Evolutionary conservation across 2,113 vertebrate genomes (phyloP).

Genomic region (Condylura cristata): DNA sequence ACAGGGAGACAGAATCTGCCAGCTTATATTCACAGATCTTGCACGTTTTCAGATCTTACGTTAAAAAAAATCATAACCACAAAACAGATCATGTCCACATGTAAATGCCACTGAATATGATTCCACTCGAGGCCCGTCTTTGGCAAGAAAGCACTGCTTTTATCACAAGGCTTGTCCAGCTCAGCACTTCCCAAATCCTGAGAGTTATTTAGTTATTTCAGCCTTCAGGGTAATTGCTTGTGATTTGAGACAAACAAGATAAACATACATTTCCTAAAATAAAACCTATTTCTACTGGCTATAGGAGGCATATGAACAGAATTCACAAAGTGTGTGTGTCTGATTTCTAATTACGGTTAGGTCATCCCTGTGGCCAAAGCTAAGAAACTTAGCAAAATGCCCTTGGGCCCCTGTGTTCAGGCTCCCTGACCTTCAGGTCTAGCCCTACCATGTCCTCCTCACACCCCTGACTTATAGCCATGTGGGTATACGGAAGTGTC

Average conservation of each 20-base stretch:
- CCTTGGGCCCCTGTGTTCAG: not conserved
- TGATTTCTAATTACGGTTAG: constrained; percentile 6
- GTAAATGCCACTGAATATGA: constrained; percentile 50
- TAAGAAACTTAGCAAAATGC: not conserved
- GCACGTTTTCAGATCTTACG: constrained; percentile 39
- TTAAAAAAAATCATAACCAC: constrained; percentile 34
- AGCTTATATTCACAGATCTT: constrained; percentile 3
- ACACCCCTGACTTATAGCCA: not conserved
- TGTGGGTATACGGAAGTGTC: not conserved
- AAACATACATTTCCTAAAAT: constrained; percentile 44
- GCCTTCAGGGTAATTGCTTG: constrained; percentile 53
- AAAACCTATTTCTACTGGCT: constrained; percentile 14
- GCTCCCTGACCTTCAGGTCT: not conserved
- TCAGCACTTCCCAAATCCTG: not conserved
- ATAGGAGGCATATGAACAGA: not conserved
- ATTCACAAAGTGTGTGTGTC: not conserved
- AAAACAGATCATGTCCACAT: constrained; percentile 32
- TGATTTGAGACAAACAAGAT: constrained; percentile 55
- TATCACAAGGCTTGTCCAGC: not conserved
- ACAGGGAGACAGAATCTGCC: not conserved
- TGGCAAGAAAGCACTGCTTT: constrained; percentile 23
- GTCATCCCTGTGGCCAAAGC: not conserved
- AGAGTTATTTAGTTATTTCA: constrained; percentile 37
- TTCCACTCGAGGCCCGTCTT: not conserved
- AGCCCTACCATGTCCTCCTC: accelerated